Conservation (phyloP, 2,888 invertebrate species). For the Mystacides longicornis region DNA sequence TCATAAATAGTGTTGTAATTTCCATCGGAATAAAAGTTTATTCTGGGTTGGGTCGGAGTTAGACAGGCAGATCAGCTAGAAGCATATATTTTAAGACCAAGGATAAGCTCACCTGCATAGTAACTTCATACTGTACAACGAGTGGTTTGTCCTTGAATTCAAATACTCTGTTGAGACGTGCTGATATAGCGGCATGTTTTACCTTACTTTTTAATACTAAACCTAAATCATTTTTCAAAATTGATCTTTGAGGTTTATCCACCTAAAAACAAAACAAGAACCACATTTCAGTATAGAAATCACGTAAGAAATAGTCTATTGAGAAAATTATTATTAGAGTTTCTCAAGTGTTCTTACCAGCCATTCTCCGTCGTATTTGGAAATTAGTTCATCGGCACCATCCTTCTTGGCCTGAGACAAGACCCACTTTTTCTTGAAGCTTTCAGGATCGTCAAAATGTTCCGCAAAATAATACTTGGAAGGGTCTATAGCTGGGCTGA, state of each 20-base stretch:
- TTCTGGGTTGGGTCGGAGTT: too few species aligned
- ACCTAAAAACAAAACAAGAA: slow-evolving; percentile 37
- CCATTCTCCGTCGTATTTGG: slow-evolving; percentile 90
- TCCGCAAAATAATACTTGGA: slow-evolving; percentile 70
- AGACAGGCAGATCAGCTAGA: too few species aligned
- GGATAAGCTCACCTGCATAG: too few species aligned
- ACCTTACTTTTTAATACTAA: slow-evolving; percentile 90
- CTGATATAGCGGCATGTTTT: slow-evolving; percentile 90
- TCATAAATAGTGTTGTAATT: too few species aligned
- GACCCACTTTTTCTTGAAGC: slow-evolving; percentile 75
- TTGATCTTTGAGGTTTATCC: slow-evolving; percentile 68
- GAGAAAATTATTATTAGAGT: too few species aligned
- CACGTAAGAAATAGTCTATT: slow-evolving; percentile 9
- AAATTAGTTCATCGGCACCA: slow-evolving; percentile 76
- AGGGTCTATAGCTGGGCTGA: slow-evolving; percentile 60
- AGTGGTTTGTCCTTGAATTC: slow-evolving; percentile 75
- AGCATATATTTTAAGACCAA: too few species aligned
- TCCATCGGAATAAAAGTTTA: too few species aligned
- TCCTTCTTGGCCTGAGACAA: slow-evolving; percentile 89
- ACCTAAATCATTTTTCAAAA: slow-evolving; percentile 77
- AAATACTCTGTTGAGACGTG: slow-evolving; percentile 70
- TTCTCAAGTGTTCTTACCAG: too few species aligned
- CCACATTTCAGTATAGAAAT: slow-evolving; percentile 11
- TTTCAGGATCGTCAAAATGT: slow-evolving; percentile 71
- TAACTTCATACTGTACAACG: slow-evolving; percentile 90